These are phyloP conservation scores for Centruroides sculpturatus DNA, from an alignment of 1,140 invertebrate species.

Conservation along the genomic window DNA sequence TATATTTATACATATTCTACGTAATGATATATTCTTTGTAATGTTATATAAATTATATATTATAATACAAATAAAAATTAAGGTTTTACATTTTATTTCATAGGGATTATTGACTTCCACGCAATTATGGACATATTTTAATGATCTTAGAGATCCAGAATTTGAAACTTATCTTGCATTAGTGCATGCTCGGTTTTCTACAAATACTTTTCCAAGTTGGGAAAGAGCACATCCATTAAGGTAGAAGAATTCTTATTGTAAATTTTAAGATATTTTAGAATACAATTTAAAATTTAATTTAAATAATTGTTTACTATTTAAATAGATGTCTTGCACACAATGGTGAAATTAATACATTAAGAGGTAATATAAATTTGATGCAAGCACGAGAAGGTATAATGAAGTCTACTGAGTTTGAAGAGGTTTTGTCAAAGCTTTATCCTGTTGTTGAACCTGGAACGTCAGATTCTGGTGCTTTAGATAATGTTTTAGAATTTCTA, in stretches of 20 bases:
- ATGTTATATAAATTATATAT: no score
- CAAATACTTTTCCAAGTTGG: conserved; percentile 98
- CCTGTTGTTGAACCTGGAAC: conserved; percentile 95
- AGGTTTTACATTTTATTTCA: no score
- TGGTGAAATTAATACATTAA: conserved; percentile 96
- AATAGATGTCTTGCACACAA: conserved; percentile 67
- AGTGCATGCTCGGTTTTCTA: conserved; percentile 94
- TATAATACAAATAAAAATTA: no score
- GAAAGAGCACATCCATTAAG: conserved; percentile 95
- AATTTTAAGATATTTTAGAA: background rate
- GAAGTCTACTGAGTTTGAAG: conserved; percentile 69
- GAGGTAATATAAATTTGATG: conserved; percentile 97
- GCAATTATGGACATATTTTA: conserved; percentile 80
- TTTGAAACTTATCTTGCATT: conserved; percentile 90
- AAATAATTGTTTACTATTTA: background rate
- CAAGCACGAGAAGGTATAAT: conserved; percentile 96
- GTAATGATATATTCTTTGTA: no score
- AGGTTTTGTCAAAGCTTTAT: conserved; percentile 72
- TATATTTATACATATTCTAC: no score
- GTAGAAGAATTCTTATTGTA: conserved; percentile 32
- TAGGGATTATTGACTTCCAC: conserved; percentile 88
- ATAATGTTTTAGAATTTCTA: conserved; percentile 95
- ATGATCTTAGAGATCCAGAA: conserved; percentile 52
- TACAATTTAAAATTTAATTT: background rate
- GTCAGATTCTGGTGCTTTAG: conserved; percentile 90